Base-by-base conservation (phyloP, 2,113 vertebrate genomes). In the Crotalus tigris region DNA sequence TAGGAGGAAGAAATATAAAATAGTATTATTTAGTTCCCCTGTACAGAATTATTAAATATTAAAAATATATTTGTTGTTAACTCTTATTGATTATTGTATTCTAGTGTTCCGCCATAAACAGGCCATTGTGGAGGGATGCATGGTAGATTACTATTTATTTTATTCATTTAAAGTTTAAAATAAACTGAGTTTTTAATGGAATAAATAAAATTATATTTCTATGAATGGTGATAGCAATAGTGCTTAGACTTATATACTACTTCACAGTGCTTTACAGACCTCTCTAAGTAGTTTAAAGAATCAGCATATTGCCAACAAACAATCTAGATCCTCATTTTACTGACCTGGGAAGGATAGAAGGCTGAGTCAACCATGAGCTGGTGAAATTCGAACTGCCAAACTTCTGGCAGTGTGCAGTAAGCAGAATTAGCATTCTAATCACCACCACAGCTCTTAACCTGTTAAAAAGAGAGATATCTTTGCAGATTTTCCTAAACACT, bases 21-120 rank as follows among this genome's bases (percentile, higher is more conserved):
- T 19, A 0, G 3, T 0, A 0, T 0, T 0, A 89, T 54, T 90
- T 0, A 2, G 29, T 93, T 0, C 0, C 58, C 4, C 53, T 21
- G 26, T 88, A 0, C 49, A 3, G 9, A 58, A 61, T 0, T 0
- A 57, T 75, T 95, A 15, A 89, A 90, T 39, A 0, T 33, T 33
- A 23, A 24, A 59, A 11, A 26, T 0, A 59, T 19, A 94, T 53
- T 33, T 90, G 33, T 86, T 57, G 55, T 61, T 46, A 53, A 57
- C 46, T 61, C 15, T 53, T 61, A 61, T 90, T 85, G 39, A 19
- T 51, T 89, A 44, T 17, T 85, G 53, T 24, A 49, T 19, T 26
- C 19, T 39, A 55, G 8, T 85, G 59, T 90, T 59, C n/a, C 17
- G 54, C 21, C 19, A 61, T 9, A 87, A 19, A 24, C 46, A 44